Conservation (phyloP, 92 coral and sea anemone species). For the Porites evermanni region DNA sequence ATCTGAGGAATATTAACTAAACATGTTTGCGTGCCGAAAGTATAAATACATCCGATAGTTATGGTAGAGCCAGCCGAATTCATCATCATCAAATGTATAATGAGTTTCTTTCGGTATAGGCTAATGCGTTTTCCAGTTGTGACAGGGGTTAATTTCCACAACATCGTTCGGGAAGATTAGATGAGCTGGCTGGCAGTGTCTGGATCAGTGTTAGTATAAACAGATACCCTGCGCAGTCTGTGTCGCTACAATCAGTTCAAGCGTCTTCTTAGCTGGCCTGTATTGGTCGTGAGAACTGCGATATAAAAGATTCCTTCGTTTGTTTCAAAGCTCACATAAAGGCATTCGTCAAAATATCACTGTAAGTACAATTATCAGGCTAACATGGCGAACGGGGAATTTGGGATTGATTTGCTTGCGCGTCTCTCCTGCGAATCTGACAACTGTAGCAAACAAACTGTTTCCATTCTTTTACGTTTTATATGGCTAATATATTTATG, state of each 20-base stretch:
- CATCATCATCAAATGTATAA: slow-evolving; percentile 42
- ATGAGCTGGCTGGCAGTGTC: slow-evolving; percentile 23
- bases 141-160: slow-evolving; percentile 25
- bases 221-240: slow-evolving; percentile 35
- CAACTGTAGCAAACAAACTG: not conserved
- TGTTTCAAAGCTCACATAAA: not conserved
- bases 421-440: too few species aligned
- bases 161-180: slow-evolving; percentile 43
- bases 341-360: not conserved
- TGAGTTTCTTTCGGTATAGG: slow-evolving; percentile 57
- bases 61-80: slow-evolving; percentile 46
- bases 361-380: slow-evolving; percentile 1
- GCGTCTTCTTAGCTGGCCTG: too few species aligned
- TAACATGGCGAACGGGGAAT: too few species aligned
- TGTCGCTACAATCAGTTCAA: not conserved
- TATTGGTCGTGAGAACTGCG: too few species aligned
- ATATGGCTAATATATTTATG: slow-evolving; percentile 4
- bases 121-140: slow-evolving; percentile 57
- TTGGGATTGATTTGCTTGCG: not conserved
- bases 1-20: slow-evolving; percentile 53
- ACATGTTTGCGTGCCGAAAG: slow-evolving; percentile 49
- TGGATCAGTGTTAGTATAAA: slow-evolving; percentile 41
- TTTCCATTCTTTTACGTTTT: not conserved
- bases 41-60: slow-evolving; percentile 47
- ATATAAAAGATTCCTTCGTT: slow-evolving; percentile 4